These are phyloP conservation scores for Leptobrachium leishanense DNA, from an alignment of 2,113 vertebrate species.

Conservation along the genomic window DNA sequence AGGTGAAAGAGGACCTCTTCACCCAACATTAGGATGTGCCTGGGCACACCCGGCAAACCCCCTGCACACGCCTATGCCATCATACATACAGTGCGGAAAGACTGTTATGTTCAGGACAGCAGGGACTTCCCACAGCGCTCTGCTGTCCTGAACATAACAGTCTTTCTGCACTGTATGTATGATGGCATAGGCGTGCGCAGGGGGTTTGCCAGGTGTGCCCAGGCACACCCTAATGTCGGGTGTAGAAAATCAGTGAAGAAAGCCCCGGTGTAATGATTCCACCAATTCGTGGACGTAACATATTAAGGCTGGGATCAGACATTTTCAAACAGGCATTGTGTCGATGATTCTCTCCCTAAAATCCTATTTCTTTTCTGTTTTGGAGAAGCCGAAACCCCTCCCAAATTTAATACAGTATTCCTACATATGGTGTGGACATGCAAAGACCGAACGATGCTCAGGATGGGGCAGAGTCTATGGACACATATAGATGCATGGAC, in stretches of 20 bases:
- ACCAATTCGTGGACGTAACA: slow-evolving; percentile 78
- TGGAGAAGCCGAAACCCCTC: too few species aligned
- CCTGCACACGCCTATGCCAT: slow-evolving; percentile 76
- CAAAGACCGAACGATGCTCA: too few species aligned
- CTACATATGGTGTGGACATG: too few species aligned
- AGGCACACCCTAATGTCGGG: too few species aligned
- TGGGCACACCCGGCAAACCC: too few species aligned
- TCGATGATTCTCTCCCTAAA: slow-evolving; percentile 15
- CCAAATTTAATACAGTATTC: too few species aligned
- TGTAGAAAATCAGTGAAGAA: slow-evolving; percentile 28
- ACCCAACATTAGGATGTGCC: too few species aligned
- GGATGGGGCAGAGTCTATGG: too few species aligned
- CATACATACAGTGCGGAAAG: slow-evolving; percentile 74
- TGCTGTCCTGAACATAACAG: slow-evolving; percentile 55
- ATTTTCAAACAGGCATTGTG: slow-evolving; percentile 56
- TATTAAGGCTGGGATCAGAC: slow-evolving; percentile 60
- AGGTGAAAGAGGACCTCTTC: too few species aligned
- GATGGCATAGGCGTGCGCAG: slow-evolving; percentile 58
- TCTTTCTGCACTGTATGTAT: slow-evolving; percentile 39
- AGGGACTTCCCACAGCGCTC: slow-evolving; percentile 47
- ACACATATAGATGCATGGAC: too few species aligned
- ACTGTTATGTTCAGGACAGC: slow-evolving; percentile 69
- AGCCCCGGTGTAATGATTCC: slow-evolving; percentile 67
- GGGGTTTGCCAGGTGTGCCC: slow-evolving; percentile 52
- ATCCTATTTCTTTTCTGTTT: too few species aligned